A percentile compares a stretch with the other conserved stretches of the same genome.
Conservation (phyloP, 2,797 vertebrate species). For the Acomys russatus region DNA sequence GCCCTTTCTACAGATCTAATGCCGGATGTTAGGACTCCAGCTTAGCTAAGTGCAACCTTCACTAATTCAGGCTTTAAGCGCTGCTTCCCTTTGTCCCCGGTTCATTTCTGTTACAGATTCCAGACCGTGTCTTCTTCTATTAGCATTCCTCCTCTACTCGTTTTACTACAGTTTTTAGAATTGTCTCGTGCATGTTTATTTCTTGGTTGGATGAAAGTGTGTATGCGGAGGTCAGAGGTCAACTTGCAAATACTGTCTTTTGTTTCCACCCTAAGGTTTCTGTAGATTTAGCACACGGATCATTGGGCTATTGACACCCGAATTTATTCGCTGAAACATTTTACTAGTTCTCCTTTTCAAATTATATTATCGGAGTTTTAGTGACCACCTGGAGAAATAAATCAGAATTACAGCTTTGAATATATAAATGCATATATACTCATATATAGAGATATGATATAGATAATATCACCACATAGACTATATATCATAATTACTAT, state of each 20-base stretch:
- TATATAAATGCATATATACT: conserved; percentile 8
- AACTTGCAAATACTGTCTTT: neutral
- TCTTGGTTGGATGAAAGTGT: neutral
- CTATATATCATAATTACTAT: neutral
- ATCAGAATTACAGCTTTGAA: neutral
- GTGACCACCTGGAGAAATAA: neutral
- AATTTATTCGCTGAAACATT: neutral
- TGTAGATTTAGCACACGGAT: neutral
- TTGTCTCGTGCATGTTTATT: neutral
- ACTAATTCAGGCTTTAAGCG: neutral
- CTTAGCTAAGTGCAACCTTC: neutral
- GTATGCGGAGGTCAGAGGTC: neutral
- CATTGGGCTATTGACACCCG: neutral
- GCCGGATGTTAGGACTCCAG: neutral
- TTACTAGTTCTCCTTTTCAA: neutral
- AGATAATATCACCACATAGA: neutral
- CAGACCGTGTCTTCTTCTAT: neutral
- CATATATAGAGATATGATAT: neutral
- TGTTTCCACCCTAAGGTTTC: neutral
- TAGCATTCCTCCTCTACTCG: neutral
- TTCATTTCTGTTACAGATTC: conserved; percentile 7
- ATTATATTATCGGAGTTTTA: neutral
- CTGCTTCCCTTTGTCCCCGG: neutral
- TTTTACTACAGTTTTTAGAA: neutral
- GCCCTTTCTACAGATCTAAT: neutral